These are phyloP conservation scores for Nothoprocta perdicaria DNA, from an alignment of 2,113 vertebrate species.

Conservation along the genomic window DNA sequence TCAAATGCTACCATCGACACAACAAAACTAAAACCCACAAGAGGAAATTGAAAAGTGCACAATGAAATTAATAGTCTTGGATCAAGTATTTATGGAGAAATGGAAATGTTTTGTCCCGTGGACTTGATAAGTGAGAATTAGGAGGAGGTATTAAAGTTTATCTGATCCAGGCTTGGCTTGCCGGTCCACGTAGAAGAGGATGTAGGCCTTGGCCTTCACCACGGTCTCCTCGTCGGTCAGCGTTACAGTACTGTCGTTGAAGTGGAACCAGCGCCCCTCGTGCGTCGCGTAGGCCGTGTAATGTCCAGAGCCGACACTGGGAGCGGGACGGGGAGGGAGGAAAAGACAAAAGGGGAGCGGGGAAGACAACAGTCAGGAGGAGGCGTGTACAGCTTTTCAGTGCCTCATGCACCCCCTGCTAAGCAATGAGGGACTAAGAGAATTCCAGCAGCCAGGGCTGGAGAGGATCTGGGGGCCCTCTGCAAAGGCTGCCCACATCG, in stretches of 20 bases:
- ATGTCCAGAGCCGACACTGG: slow-evolving; percentile 94
- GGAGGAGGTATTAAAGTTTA: slow-evolving; percentile 82
- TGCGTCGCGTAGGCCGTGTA: slow-evolving; percentile 94
- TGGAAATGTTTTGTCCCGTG: slow-evolving; percentile 79
- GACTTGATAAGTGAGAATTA: slow-evolving; percentile 69
- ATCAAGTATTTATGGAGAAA: slow-evolving; percentile 83
- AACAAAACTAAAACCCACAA: slow-evolving; percentile 79
- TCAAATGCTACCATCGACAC: slow-evolving; percentile 79
- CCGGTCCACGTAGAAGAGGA: slow-evolving; percentile 94
- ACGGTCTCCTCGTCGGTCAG: slow-evolving; percentile 91
- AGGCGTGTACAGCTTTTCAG: neutral
- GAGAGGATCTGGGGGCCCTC: neutral
- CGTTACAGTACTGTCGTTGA: slow-evolving; percentile 98
- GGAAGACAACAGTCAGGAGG: slow-evolving; percentile 8
- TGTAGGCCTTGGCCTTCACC: slow-evolving; percentile 95
- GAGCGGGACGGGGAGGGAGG: neutral
- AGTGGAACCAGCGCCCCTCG: slow-evolving; percentile 94
- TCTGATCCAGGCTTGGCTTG: slow-evolving; percentile 78
- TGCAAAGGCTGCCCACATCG: neutral
- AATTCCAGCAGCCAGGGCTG: neutral
- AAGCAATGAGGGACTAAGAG: neutral
- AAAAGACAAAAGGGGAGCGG: neutral
- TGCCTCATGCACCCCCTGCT: neutral
- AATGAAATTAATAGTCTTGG: slow-evolving; percentile 81
- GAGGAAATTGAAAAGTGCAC: slow-evolving; percentile 83